Percentiles rank a stretch among this genome's conserved stretches.
Evolutionary conservation across 1,140 invertebrate species (phyloP).

Genomic region (Aricia agestis): DNA sequence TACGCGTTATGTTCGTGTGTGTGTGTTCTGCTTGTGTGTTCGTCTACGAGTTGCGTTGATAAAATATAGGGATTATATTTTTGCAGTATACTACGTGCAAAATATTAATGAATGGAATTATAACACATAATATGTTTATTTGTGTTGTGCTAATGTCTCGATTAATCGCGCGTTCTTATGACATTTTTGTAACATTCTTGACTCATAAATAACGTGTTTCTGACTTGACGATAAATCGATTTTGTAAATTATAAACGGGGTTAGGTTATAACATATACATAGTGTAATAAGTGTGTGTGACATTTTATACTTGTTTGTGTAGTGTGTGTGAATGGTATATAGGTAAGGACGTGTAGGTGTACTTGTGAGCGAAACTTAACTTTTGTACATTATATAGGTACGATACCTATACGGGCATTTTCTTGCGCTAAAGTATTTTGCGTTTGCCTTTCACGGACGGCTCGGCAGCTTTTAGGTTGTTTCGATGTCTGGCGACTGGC

Average conservation of each 20-base stretch:
- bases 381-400: no score
- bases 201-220: neutral
- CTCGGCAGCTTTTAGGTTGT: no score
- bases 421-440: no score
- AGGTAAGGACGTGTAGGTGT: no score
- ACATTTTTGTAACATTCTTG: neutral
- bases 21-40: neutral
- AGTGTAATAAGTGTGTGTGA: no score
- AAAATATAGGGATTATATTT: constrained; percentile 8
- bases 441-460: no score
- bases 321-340: no score
- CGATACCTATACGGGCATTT: no score
- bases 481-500: no score
- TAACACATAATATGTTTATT: neutral
- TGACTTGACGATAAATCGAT: neutral
- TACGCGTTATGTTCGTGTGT: neutral
- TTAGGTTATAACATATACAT: constrained; percentile 34
- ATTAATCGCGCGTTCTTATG: neutral
- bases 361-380: no score
- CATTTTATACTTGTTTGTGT: no score
- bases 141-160: neutral
- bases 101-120: constrained; percentile 9
- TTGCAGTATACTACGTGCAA: neutral
- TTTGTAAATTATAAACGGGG: constrained; percentile 22
- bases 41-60: neutral